phyloP scores from a whole-genome alignment of 2,113 vertebrate genomes.

The Lampris incognitus region DNA sequence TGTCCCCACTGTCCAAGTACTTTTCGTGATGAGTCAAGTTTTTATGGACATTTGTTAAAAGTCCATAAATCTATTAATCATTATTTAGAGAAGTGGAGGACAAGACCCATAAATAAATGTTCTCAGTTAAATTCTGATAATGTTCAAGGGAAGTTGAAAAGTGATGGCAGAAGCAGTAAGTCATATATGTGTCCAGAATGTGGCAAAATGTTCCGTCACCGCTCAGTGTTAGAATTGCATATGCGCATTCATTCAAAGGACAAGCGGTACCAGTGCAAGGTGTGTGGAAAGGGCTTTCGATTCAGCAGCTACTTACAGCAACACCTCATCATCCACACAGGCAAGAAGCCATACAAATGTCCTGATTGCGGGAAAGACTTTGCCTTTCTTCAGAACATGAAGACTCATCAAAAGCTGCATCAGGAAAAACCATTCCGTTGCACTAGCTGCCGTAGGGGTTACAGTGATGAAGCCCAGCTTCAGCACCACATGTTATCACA shows the following conservation, averaged over 20 bases:
- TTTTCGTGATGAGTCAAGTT: constrained; percentile 70
- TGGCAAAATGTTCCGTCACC: constrained; percentile 81
- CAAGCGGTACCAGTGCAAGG: constrained; percentile 83
- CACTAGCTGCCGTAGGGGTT: constrained; percentile 83
- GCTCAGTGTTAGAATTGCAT: constrained; percentile 83
- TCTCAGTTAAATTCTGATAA: constrained; percentile 50
- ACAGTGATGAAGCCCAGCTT: constrained; percentile 81
- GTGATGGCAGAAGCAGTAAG: constrained; percentile 62
- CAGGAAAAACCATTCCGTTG: constrained; percentile 84
- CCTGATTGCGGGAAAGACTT: constrained; percentile 85
- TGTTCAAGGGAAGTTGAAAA: constrained; percentile 44
- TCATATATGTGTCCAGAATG: constrained; percentile 79
- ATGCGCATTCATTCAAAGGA: constrained; percentile 84
- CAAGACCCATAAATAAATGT: constrained; percentile 20
- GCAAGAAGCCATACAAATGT: constrained; percentile 84
- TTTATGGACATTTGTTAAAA: constrained; percentile 72
- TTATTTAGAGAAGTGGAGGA: constrained; percentile 46
- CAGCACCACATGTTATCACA: constrained; percentile 83
- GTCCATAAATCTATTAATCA: constrained; percentile 66
- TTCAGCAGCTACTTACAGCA: constrained; percentile 85
- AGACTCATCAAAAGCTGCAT: constrained; percentile 82
- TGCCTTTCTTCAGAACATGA: constrained; percentile 85
- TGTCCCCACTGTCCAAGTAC: constrained; percentile 77
- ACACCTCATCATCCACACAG: constrained; percentile 83
- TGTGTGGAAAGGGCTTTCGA: constrained; percentile 81